Evolutionary conservation across 2,888 invertebrate genomes (phyloP).

Genomic region (Orchesella flavescens): DNA sequence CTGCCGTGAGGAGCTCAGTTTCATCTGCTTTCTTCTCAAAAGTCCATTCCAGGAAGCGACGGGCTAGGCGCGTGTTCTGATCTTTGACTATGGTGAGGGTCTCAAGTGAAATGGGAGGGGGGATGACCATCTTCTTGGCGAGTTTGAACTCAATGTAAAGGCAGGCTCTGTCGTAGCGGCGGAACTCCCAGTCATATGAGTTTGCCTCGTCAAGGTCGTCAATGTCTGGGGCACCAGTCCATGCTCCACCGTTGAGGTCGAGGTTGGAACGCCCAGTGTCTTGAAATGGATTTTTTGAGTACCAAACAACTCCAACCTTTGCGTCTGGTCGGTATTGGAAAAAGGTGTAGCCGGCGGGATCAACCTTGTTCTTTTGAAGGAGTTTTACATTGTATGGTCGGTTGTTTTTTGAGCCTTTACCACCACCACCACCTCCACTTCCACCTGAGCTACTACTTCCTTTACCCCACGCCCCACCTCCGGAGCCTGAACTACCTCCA

Average conservation of each 20-base stretch:
- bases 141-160: conserved; percentile 24
- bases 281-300: neutral
- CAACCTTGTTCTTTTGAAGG: neutral
- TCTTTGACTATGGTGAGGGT: neutral
- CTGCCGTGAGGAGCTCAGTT: neutral
- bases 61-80: conserved; percentile 27
- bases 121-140: neutral
- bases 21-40: conserved; percentile 3
- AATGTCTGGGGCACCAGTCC: neutral
- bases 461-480: neutral
- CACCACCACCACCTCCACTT: neutral
- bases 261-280: neutral
- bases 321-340: conserved; percentile 16
- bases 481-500: neutral
- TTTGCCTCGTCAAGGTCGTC: conserved; percentile 13
- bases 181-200: conserved; percentile 38
- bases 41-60: conserved; percentile 24
- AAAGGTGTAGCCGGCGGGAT: conserved; percentile 21
- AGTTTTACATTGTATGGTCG: conserved; percentile 4
- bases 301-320: conserved; percentile 6
- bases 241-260: neutral
- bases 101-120: neutral
- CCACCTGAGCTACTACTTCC: neutral
- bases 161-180: conserved; percentile 42
- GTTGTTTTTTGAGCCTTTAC: neutral